Evolutionary conservation across 2,797 vertebrate species (phyloP), one percentile per base, ranked within the genome.

Genomic region (Natrix natrix): DNA sequence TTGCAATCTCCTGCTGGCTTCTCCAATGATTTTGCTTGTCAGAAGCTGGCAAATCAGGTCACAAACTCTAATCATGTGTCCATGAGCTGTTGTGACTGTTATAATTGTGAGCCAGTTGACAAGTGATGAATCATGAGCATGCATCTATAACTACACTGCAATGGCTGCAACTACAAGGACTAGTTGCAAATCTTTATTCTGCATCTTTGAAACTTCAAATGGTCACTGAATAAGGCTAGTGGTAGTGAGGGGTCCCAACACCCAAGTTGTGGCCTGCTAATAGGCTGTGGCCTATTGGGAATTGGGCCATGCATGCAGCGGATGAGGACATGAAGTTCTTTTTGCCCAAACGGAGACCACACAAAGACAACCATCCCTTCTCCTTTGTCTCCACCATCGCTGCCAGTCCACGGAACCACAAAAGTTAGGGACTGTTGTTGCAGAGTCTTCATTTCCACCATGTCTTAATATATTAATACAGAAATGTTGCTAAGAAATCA

Each of bases 221-320:
- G 37, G 32, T 78, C 37, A 22, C 8, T 78, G 74, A 78, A 78
- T 22, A 22, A 11, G 37, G 8, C 17, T 78, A 78, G 8, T 8
- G 22, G 17, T 0, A 0, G 37, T 92, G 11, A n/a, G n/a, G n/a
- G 5, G 66, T 69, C 6, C 14, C 5, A 5, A 69, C 5, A 5
- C 13, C 28, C n/a, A 69, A 14, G 26, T 63, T 2, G 11, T 0
- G 3, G 61, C 1, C 26, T 63, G 59, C 8, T 60, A 60, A 0
- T 24, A 20, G 59, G 22, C 22, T 60, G 26, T 0, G 6, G n/a
- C 13, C 14, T 14, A 32, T 17, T 69, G n/a, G n/a, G 13, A 32
- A 69, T 32, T 16, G 66, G n/a, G 14, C n/a, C n/a, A 69, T 32
- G 26, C 24, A 26, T 28, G 24, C 3, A 55, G 14, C 14, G 3